Percentiles rank a stretch among this genome's conserved stretches.
These are phyloP conservation scores for Trachelipus rathkii DNA, from an alignment of 1,140 invertebrate species.

Conservation along the genomic window DNA sequence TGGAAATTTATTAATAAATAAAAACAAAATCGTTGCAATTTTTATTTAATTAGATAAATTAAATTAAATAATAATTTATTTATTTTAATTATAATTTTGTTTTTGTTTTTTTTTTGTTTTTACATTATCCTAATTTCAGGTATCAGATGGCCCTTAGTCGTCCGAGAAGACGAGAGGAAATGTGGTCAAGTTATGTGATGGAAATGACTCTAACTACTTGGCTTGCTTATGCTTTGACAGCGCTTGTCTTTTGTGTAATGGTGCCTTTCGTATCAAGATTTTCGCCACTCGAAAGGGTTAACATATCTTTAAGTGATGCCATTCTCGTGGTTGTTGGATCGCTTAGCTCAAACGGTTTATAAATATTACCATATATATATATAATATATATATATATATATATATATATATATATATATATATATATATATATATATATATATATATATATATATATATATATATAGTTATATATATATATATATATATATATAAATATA, in stretches of 20 bases:
- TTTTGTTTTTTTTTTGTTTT: no score
- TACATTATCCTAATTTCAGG: not conserved
- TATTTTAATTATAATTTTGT: no score
- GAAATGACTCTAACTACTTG: not conserved
- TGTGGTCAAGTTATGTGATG: conserved; percentile 1
- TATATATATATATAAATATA: no score
- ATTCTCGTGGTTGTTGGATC: not conserved
- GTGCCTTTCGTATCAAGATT: not conserved
- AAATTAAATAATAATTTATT: no score
- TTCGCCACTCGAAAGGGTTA: not conserved
- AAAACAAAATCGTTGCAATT: no score
- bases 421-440: no score
- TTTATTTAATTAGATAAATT: no score
- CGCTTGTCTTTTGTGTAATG: not conserved
- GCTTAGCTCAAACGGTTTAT: not conserved
- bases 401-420: no score
- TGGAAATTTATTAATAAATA: no score
- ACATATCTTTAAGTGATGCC: not conserved
- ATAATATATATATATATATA: not conserved
- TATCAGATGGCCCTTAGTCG: not conserved
- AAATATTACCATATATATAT: no score
- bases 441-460: no score
- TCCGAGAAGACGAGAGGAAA: not conserved
- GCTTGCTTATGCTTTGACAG: not conserved
- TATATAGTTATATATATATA: no score